Percentiles rank a stretch among this genome's conserved stretches.
These are phyloP conservation scores for Percopsis omiscomaycus DNA, from an alignment of 2,797 vertebrate genomes.

Conservation along the genomic window DNA sequence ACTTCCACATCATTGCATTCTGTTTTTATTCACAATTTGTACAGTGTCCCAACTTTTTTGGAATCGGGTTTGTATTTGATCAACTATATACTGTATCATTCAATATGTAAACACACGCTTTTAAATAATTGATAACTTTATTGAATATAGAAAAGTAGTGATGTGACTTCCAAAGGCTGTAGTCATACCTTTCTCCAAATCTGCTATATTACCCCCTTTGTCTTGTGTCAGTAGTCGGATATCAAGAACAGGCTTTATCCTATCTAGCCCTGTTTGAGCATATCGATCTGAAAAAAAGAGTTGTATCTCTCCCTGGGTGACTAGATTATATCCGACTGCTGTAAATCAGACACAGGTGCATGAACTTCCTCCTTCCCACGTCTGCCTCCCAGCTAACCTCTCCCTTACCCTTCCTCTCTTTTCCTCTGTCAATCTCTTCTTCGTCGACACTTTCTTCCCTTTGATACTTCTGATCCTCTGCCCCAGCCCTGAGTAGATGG, in stretches of 20 bases:
- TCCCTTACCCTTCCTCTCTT: conserved; percentile 63
- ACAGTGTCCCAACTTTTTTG: too few relatives aligned
- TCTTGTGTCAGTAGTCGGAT: conserved; percentile 61
- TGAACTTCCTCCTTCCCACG: conserved; percentile 74
- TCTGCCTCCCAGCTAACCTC: conserved; percentile 72
- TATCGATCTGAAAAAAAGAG: conserved; percentile 63
- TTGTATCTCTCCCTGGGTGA: conserved; percentile 66
- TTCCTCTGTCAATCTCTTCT: conserved; percentile 54
- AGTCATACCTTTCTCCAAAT: conserved; percentile 33
- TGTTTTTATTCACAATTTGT: too few relatives aligned
- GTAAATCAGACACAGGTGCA: conserved; percentile 80
- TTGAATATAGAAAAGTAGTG: too few relatives aligned
- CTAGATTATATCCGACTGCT: conserved; percentile 75
- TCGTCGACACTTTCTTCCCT: conserved; percentile 22
- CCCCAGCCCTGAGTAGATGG: conserved; percentile 40
- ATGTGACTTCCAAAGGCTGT: too few relatives aligned
- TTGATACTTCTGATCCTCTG: conserved; percentile 28
- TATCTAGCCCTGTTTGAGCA: conserved; percentile 43
- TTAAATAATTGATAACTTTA: too few relatives aligned
- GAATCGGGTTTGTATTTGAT: too few relatives aligned
- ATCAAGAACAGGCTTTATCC: conserved; percentile 67
- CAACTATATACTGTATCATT: too few relatives aligned
- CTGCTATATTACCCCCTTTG: conserved; percentile 49
- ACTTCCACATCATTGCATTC: too few relatives aligned
- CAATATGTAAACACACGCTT: too few relatives aligned